These are phyloP conservation scores for Acrobasis consociella DNA, from an alignment of 2,888 invertebrate species.

Conservation along the genomic window DNA sequence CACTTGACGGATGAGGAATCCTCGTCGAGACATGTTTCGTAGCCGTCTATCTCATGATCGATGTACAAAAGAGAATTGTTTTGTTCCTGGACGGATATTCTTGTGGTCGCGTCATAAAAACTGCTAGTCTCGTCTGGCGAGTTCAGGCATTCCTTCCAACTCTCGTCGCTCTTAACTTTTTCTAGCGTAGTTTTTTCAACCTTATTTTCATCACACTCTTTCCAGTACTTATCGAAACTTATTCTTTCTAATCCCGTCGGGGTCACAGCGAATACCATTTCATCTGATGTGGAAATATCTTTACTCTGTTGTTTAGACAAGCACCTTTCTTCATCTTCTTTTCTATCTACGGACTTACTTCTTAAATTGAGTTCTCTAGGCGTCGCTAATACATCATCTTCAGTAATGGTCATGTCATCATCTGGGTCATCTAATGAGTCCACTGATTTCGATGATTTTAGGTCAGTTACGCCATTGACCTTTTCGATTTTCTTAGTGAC, in stretches of 20 bases:
- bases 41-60: constrained; percentile 80
- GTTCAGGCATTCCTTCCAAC: constrained; percentile 71
- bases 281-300: constrained; percentile 78
- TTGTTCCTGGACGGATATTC: constrained; percentile 69
- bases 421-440: constrained; percentile 73
- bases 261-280: constrained; percentile 80
- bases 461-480: constrained; percentile 57
- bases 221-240: constrained; percentile 79
- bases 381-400: constrained; percentile 66
- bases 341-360: constrained; percentile 58
- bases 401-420: constrained; percentile 78
- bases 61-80: constrained; percentile 69
- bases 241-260: constrained; percentile 78
- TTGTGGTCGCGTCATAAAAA: constrained; percentile 58
- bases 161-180: constrained; percentile 69
- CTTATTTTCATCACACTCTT: constrained; percentile 55
- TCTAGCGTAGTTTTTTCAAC: constrained; percentile 47
- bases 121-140: constrained; percentile 61
- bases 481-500: constrained; percentile 43
- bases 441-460: constrained; percentile 69
- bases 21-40: constrained; percentile 85
- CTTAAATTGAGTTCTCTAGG: constrained; percentile 66
- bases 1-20: constrained; percentile 73
- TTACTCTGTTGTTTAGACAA: constrained; percentile 76
- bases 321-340: constrained; percentile 50